Conservation (phyloP, 2,888 invertebrate genomes). For the Drosophila yooni region DNA sequence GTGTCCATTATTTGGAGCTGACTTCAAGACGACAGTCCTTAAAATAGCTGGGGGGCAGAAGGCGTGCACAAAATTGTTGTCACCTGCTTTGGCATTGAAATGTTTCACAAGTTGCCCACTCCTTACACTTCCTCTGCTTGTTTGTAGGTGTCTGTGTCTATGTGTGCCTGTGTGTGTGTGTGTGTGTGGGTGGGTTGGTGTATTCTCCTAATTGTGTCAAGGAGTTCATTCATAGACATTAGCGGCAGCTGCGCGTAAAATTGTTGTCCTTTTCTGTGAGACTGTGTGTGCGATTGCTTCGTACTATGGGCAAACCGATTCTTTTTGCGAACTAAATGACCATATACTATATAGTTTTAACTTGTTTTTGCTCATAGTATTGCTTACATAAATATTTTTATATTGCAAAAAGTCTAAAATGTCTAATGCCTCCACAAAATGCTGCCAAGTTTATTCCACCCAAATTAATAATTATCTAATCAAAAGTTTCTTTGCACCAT, state of each 20-base stretch:
- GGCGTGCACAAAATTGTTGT: slow-evolving; percentile 44
- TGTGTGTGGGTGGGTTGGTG: slow-evolving; percentile 16
- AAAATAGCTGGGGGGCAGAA: neutral
- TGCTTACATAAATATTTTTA: no score
- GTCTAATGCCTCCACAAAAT: neutral
- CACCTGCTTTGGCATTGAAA: slow-evolving; percentile 62
- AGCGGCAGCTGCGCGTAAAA: slow-evolving; percentile 60
- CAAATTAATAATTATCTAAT: neutral
- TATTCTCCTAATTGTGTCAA: slow-evolving; percentile 76
- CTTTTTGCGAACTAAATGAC: neutral
- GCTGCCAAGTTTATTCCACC: neutral
- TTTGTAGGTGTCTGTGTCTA: slow-evolving; percentile 7
- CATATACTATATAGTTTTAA: neutral
- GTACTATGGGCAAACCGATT: slow-evolving; percentile 12
- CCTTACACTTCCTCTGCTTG: slow-evolving; percentile 3
- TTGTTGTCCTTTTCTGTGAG: slow-evolving; percentile 27
- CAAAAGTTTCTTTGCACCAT: neutral
- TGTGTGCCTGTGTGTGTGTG: slow-evolving; percentile 12
- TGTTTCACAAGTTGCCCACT: slow-evolving; percentile 40
- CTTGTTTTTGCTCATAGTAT: no score
- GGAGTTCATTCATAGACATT: slow-evolving; percentile 81
- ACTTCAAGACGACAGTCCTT: slow-evolving; percentile 43
- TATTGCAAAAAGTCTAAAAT: neutral
- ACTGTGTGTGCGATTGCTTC: neutral
- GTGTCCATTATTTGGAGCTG: slow-evolving; percentile 78